phyloP scores from a whole-genome alignment of 92 coral and sea anemone genomes.

The Phenganax marumi region DNA sequence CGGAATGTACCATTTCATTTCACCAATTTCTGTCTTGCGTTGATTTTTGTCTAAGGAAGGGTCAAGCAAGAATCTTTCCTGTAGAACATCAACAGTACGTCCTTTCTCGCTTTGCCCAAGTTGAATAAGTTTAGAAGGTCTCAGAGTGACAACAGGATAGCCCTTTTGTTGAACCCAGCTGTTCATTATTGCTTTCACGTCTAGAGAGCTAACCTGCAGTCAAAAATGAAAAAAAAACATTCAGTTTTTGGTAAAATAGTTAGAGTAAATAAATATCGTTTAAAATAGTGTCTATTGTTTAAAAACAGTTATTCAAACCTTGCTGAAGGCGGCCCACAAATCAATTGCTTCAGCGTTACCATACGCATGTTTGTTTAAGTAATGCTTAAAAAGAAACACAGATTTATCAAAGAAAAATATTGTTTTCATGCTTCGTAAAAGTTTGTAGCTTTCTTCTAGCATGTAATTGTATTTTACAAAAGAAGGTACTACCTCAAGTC shows the following conservation, averaged over 20 bases:
- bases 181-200: slow-evolving; percentile 95
- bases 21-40: slow-evolving; percentile 36
- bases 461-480: not conserved
- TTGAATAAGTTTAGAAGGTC: slow-evolving; percentile 34
- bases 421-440: not conserved
- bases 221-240: not conserved
- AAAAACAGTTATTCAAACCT: slow-evolving; percentile 50
- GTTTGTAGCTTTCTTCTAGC: not conserved
- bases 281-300: not conserved
- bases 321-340: slow-evolving; percentile 78
- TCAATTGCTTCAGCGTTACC: slow-evolving; percentile 93
- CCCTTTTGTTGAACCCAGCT: slow-evolving; percentile 98
- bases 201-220: slow-evolving; percentile 64
- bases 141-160: slow-evolving; percentile 80
- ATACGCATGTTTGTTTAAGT: slow-evolving; percentile 75
- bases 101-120: slow-evolving; percentile 47
- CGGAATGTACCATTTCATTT: slow-evolving; percentile 74
- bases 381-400: slow-evolving; percentile 50
- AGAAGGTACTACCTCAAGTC: slow-evolving; percentile 67
- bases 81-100: slow-evolving; percentile 54
- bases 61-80: slow-evolving; percentile 83
- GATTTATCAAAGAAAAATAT: not conserved
- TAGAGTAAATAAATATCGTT: not conserved
- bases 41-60: slow-evolving; percentile 36
- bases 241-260: not conserved